Evolutionary conservation across 2,113 vertebrate species (phyloP).

Genomic region (Natator depressus): DNA sequence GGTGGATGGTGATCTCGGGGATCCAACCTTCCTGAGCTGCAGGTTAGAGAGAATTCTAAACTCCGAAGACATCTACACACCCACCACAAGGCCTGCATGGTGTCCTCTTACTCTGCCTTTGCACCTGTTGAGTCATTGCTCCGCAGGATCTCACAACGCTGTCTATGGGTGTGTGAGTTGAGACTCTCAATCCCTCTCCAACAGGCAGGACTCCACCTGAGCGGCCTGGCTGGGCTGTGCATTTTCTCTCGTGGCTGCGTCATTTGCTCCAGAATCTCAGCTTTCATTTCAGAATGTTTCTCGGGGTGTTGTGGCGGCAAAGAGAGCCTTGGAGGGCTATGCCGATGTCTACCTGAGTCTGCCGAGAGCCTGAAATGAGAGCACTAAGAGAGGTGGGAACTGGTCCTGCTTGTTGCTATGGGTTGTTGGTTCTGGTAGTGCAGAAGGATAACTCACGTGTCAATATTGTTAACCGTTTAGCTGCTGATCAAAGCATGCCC

Average conservation of each 20-base stretch:
- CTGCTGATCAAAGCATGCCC: neutral
- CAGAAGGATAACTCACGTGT: neutral
- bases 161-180: no score
- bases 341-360: neutral
- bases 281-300: neutral
- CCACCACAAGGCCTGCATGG: no score
- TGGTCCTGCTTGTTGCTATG: neutral
- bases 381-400: neutral
- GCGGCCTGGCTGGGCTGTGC: neutral
- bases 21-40: no score
- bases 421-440: neutral
- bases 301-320: neutral
- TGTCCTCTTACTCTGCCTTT: no score
- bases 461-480: neutral
- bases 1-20: no score
- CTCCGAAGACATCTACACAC: no score
- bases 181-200: no score
- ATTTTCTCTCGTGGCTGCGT: neutral
- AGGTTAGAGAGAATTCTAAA: no score
- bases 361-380: neutral
- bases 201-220: no score
- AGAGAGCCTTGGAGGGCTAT: neutral
- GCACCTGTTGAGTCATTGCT: no score
- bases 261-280: neutral
- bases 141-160: no score